Evolutionary conservation across 2,888 invertebrate genomes (phyloP), one percentile per base, ranked within the genome.

Genomic region (Drosophila mimica): DNA sequence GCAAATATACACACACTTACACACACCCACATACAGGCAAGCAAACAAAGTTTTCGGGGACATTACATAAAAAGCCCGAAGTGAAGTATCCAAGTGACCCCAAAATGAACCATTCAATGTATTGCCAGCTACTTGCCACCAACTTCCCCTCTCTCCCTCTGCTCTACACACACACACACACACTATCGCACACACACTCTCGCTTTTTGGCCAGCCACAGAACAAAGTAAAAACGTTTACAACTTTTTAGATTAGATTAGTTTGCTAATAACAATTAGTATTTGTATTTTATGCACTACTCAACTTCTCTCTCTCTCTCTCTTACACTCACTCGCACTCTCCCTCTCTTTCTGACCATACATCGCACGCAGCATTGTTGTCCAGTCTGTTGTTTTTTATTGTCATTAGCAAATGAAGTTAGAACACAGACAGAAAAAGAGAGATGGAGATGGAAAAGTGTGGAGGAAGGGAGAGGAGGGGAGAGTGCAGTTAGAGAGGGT

Each of bases 231-330:
- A 89, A 86, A 81, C 89, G 88, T 79, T 90, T 90, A 90, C 91
- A 89, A 89, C 89, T 89, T 89, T 88, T 89, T 89, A 90, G 91
- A 91, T 92, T 91, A 92, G 91, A 92, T 91, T 92, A 91, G 91
- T 92, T 92, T 89, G 83, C 89, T 90, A 91, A 92, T 90, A 91
- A 92, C 91, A 91, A 92, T 91, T 91, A 89, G 83, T 91, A 82
- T 89, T 90, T 92, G 89, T 91, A 90, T 89, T 90, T 90, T 89
- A 91, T 91, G 86, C 74, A 83, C 79, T 85, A 82, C 66, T 38
- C 83, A 79, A 79, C 83, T 79, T 71, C 49, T 69, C 66, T 68
- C 48, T 46, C 28, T 30, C 33, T 17, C 52, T 31, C 46, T 13
- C 61, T n/a, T 46, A 17, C 25, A 30, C 40, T 36, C 46, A 31